These are phyloP conservation scores for Gobionotothen gibberifrons DNA, from an alignment of 2,797 vertebrate species.

Conservation along the genomic window DNA sequence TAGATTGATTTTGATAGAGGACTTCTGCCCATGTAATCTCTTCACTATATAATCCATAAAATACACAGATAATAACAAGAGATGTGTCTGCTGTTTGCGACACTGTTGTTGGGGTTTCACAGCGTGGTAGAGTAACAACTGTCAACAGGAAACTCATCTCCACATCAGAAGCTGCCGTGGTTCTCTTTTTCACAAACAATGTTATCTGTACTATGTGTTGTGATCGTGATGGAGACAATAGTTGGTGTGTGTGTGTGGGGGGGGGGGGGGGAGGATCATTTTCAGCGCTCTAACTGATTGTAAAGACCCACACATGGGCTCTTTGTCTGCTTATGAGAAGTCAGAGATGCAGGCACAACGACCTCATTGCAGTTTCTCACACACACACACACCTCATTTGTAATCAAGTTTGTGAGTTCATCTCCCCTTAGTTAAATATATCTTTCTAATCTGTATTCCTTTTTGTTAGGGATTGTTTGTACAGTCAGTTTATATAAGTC, in stretches of 20 bases:
- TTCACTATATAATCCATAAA: conserved; percentile 17
- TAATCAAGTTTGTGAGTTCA: not conserved
- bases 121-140: conserved; percentile 6
- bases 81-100: conserved; percentile 27
- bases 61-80: conserved; percentile 24
- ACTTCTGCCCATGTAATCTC: not conserved
- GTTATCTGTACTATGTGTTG: not conserved
- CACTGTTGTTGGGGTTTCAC: conserved; percentile 2
- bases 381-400: not conserved
- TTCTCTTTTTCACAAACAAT: conserved; percentile 32
- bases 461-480: not conserved
- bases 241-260: not conserved
- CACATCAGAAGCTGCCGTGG: conserved; percentile 21
- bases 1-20: not conserved
- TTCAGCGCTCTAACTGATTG: not conserved
- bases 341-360: not conserved
- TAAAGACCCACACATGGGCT: not conserved
- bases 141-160: conserved; percentile 47
- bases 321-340: conserved; percentile 7
- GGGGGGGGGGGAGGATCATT: conserved; percentile 3
- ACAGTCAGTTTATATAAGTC: too few species aligned
- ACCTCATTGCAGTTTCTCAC: conserved; percentile 2
- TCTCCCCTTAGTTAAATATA: conserved; percentile 2
- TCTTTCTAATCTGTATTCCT: too few species aligned
- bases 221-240: not conserved